A percentile compares a stretch with the other conserved stretches of the same genome.
These are phyloP conservation scores for Platycercus adscitus DNA, from an alignment of 2,113 vertebrate genomes.

Conservation along the genomic window DNA sequence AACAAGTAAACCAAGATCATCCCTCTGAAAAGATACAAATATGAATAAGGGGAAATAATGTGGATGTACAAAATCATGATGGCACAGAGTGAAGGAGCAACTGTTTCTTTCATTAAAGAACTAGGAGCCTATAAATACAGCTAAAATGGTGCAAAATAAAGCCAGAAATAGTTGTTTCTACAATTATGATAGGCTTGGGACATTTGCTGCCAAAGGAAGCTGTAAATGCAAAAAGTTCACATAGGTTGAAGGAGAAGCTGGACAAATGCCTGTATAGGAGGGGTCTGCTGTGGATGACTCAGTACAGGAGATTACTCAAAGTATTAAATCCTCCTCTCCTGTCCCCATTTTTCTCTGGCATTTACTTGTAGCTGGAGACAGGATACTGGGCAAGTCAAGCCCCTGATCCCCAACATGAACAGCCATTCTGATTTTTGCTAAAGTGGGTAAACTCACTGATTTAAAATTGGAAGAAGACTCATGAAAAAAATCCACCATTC, in stretches of 20 bases:
- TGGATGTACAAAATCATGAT: not conserved
- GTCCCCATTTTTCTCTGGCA: not conserved
- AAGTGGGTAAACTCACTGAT: not conserved
- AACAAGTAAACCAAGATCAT: not conserved
- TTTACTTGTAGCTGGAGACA: not conserved
- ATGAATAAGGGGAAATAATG: not conserved
- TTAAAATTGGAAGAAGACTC: not conserved
- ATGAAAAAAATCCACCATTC: not conserved
- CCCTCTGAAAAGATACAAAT: not conserved
- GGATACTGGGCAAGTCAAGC: not conserved
- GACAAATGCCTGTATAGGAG: not conserved
- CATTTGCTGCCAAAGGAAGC: not conserved
- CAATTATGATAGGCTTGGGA: not conserved
- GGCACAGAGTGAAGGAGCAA: not conserved
- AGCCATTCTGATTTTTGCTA: not conserved
- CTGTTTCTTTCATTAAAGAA: not conserved
- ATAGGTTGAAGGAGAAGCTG: not conserved
- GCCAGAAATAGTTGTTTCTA: not conserved
- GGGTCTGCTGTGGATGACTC: not conserved
- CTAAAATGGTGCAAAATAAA: not conserved
- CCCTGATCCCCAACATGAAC: not conserved
- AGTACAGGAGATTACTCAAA: not conserved
- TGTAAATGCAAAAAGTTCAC: not conserved
- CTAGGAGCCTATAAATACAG: not conserved
- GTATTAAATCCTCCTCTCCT: not conserved